Conservation (phyloP, 2,113 vertebrate genomes). For the Mionectes macconnelli region DNA sequence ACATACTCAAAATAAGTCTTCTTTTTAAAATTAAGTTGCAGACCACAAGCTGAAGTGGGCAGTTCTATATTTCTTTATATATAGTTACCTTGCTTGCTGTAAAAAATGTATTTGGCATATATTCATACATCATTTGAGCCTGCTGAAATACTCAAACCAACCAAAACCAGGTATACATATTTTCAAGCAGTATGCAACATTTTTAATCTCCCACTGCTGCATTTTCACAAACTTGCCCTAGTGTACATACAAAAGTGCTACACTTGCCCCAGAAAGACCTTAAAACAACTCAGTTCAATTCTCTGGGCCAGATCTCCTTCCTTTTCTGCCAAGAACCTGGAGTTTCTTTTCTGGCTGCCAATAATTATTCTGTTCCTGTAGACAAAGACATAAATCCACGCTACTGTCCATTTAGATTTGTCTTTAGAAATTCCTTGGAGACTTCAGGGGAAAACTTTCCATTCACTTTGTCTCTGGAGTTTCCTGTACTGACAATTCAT, state of each 20-base stretch:
- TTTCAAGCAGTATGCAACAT: background rate
- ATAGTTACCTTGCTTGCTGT: background rate
- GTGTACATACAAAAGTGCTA: background rate
- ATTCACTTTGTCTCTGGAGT: constrained; percentile 51
- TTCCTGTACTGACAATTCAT: constrained; percentile 51
- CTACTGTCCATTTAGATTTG: constrained; percentile 46
- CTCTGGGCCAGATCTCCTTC: background rate
- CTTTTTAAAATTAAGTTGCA: background rate
- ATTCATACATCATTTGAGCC: background rate
- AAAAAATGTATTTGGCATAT: background rate
- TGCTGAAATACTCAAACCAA: background rate
- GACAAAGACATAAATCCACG: constrained; percentile 49
- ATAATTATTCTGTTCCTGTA: constrained; percentile 51
- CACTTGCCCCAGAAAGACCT: background rate
- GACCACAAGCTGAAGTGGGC: background rate
- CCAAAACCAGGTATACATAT: background rate
- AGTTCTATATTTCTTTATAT: background rate
- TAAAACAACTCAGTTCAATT: background rate
- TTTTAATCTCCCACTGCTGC: background rate
- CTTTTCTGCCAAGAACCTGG: constrained; percentile 15
- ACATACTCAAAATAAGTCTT: background rate
- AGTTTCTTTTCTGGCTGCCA: constrained; percentile 56
- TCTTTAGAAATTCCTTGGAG: constrained; percentile 40
- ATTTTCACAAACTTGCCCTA: background rate
- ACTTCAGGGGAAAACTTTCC: constrained; percentile 45